phyloP scores from a whole-genome alignment of 2,888 invertebrate genomes.

The Rhopalosiphum nymphaeae region DNA sequence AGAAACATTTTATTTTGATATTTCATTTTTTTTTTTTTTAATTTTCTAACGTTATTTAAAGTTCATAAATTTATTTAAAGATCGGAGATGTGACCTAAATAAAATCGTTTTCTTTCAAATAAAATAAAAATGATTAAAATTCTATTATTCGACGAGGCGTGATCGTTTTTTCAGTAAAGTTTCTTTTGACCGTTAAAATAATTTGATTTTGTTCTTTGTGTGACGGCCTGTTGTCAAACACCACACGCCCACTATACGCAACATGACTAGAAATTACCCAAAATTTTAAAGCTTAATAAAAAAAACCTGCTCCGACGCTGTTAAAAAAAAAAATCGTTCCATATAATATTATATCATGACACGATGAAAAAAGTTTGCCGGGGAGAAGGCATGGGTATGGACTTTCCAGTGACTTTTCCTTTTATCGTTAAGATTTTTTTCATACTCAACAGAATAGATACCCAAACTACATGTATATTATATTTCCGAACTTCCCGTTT shows the following conservation, averaged over 20 bases:
- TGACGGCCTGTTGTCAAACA: neutral
- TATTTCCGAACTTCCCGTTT: neutral
- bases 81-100: neutral
- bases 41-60: neutral
- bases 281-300: neutral
- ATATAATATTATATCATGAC: neutral
- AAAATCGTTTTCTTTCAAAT: neutral
- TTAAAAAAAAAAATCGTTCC: neutral
- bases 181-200: neutral
- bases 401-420: neutral
- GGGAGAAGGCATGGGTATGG: neutral
- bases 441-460: neutral
- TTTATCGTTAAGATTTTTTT: neutral
- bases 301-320: neutral
- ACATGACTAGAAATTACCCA: neutral
- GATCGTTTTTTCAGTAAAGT: neutral
- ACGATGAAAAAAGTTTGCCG: neutral
- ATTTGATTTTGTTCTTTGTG: neutral
- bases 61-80: neutral
- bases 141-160: neutral
- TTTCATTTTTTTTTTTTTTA: neutral
- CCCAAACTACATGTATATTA: neutral
- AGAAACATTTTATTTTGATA: neutral
- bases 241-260: neutral
- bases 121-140: neutral